These are phyloP conservation scores for Drosophila ironensis DNA, from an alignment of 1,140 invertebrate species.

Conservation along the genomic window DNA sequence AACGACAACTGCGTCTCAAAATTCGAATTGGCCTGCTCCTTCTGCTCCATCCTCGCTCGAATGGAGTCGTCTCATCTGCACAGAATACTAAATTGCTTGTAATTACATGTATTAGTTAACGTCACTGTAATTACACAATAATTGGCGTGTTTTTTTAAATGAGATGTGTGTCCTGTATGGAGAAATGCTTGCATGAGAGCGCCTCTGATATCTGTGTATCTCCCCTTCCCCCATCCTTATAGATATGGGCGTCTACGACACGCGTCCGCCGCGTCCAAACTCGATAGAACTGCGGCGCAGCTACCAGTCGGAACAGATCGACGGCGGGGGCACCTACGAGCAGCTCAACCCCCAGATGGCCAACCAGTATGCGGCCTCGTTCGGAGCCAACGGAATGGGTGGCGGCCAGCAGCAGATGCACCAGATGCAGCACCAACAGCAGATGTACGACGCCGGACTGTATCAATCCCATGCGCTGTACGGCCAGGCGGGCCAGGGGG, in stretches of 20 bases:
- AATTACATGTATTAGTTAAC: conserved; percentile 21
- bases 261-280: conserved; percentile 87
- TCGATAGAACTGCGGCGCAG: conserved; percentile 89
- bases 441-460: conserved; percentile 72
- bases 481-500: conserved; percentile 77
- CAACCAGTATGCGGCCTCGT: conserved; percentile 62
- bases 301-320: conserved; percentile 85
- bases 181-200: neutral
- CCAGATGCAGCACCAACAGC: conserved; percentile 61
- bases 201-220: conserved; percentile 1
- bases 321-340: conserved; percentile 82
- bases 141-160: conserved; percentile 40
- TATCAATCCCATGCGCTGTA: conserved; percentile 82
- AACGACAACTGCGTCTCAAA: neutral
- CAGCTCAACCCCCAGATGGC: conserved; percentile 60
- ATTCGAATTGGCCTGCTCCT: conserved; percentile 6
- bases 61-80: neutral
- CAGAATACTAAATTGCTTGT: conserved; percentile 24
- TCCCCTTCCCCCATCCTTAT: conserved; percentile 31
- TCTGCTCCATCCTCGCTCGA: too few relatives aligned
- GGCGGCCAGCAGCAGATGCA: conserved; percentile 55
- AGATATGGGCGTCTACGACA: conserved; percentile 81
- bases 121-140: conserved; percentile 27
- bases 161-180: conserved; percentile 33
- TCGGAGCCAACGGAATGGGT: conserved; percentile 74